Percentiles rank a stretch among this genome's conserved stretches.
Evolutionary conservation across 2,888 invertebrate species (phyloP).

Genomic region (Tenthredo livida): DNA sequence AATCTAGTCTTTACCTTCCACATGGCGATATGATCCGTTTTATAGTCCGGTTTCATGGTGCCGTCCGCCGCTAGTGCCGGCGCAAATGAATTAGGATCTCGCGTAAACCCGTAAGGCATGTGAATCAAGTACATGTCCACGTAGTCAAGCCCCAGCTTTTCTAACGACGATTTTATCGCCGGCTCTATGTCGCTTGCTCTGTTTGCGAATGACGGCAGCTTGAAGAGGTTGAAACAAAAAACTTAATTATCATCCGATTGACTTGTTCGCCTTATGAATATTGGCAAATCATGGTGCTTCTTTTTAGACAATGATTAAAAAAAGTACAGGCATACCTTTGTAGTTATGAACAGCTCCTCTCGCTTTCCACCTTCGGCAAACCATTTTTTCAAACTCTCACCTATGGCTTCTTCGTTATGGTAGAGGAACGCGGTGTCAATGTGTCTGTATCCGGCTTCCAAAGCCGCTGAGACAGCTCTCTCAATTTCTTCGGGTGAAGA

Average conservation of each 20-base stretch:
- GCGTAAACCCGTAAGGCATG: constrained; percentile 85
- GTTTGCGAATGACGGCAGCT: constrained; percentile 87
- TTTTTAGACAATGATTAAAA: background rate
- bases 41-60: constrained; percentile 81
- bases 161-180: constrained; percentile 84
- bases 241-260: background rate
- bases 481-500: constrained; percentile 84
- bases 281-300: too few species aligned
- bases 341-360: constrained; percentile 88
- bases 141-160: constrained; percentile 84
- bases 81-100: constrained; percentile 80
- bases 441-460: constrained; percentile 87
- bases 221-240: background rate
- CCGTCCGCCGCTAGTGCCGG: constrained; percentile 82
- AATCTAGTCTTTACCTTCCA: constrained; percentile 84
- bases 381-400: constrained; percentile 84
- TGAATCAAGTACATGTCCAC: constrained; percentile 90
- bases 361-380: constrained; percentile 83
- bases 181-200: constrained; percentile 84
- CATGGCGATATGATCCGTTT: constrained; percentile 84
- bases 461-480: constrained; percentile 82
- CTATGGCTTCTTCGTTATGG: constrained; percentile 88
- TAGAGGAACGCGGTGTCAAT: constrained; percentile 91
- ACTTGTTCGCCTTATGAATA: background rate
- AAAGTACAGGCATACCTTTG: constrained; percentile 83